A percentile compares a stretch with the other conserved stretches of the same genome.
These are phyloP conservation scores for Timandra comae DNA, from an alignment of 2,888 invertebrate genomes.

Conservation along the genomic window DNA sequence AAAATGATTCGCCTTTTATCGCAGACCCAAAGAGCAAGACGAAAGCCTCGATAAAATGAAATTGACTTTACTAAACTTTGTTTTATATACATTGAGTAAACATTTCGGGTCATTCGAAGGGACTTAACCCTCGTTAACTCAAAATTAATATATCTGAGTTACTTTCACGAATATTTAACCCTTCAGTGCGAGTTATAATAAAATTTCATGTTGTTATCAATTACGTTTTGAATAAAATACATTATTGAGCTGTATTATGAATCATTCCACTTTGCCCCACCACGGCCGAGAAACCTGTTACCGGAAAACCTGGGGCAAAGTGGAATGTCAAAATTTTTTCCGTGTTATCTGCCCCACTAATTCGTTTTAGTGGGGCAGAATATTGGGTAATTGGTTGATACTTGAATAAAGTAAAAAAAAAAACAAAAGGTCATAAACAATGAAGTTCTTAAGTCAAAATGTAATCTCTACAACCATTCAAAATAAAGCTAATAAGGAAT, in stretches of 20 bases:
- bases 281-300: too few species aligned
- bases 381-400: neutral
- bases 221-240: neutral
- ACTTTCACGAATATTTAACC: slow-evolving; percentile 17
- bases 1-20: slow-evolving; percentile 3
- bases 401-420: neutral
- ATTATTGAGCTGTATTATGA: neutral
- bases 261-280: too few species aligned
- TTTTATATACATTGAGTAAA: slow-evolving; percentile 15
- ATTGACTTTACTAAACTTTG: slow-evolving; percentile 17
- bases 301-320: too few species aligned
- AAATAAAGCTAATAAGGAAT: neutral
- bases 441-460: neutral
- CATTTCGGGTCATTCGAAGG: slow-evolving; percentile 17
- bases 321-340: too few species aligned
- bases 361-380: too few species aligned
- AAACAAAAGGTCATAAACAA: neutral
- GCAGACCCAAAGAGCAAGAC: slow-evolving; percentile 1
- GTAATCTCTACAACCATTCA: neutral
- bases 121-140: slow-evolving; percentile 27
- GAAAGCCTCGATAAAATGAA: slow-evolving; percentile 11
- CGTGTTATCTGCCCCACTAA: too few species aligned
- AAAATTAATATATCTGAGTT: slow-evolving; percentile 34
- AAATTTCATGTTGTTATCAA: neutral
- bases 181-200: slow-evolving; percentile 3